phyloP scores from a whole-genome alignment of 2,113 vertebrate genomes.

The Calonectris borealis region DNA sequence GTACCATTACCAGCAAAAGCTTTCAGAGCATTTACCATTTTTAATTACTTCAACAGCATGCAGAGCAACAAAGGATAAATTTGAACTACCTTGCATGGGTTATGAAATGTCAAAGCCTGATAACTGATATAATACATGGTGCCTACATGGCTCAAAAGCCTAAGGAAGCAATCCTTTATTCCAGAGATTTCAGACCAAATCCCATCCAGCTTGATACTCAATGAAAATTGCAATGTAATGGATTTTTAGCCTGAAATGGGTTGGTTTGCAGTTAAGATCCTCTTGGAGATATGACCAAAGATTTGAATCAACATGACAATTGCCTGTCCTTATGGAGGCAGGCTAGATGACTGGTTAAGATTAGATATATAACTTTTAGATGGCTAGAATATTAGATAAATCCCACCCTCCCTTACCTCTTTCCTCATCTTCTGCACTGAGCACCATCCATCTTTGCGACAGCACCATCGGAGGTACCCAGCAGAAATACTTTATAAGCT shows the following conservation, averaged over 20 bases:
- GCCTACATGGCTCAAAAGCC: not conserved
- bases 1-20: not conserved
- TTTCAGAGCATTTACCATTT: not conserved
- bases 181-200: constrained; percentile 11
- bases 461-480: not conserved
- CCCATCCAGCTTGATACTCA: not conserved
- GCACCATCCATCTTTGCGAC: not conserved
- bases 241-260: constrained; percentile 28
- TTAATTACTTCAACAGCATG: not conserved
- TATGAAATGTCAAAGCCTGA: not conserved
- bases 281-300: not conserved
- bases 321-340: not conserved
- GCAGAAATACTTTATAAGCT: not conserved
- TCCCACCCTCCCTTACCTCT: not conserved
- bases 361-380: constrained; percentile 27
- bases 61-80: not conserved
- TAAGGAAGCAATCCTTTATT: not conserved
- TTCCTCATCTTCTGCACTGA: not conserved
- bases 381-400: constrained; percentile 14
- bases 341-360: constrained; percentile 15
- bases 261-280: constrained; percentile 1
- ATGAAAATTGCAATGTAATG: constrained; percentile 22
- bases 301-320: constrained; percentile 36
- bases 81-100: not conserved
- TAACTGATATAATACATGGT: not conserved